Conservation (phyloP, 64 coral and sea anemone species). For the Pocillopora verrucosa region DNA sequence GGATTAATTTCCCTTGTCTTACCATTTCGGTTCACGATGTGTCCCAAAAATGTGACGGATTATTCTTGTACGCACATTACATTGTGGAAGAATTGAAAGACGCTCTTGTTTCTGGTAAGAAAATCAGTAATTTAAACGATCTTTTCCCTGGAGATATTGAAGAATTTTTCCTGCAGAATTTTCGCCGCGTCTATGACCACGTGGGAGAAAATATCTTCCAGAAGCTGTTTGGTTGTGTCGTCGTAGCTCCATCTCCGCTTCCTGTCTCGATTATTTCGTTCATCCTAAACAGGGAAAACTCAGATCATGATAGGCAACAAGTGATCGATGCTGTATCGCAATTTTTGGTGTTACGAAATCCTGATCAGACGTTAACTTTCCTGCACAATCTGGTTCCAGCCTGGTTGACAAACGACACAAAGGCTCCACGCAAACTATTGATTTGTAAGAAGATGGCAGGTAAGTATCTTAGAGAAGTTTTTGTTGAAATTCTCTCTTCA, state of each 20-base stretch:
- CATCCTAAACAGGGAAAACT: not conserved
- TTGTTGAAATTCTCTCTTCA: not conserved
- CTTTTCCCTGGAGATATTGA: not conserved
- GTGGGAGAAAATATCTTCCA: not conserved
- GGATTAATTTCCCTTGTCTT: no score
- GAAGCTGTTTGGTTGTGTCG: not conserved
- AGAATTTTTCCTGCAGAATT: not conserved
- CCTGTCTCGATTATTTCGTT: not conserved
- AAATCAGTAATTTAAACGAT: not conserved
- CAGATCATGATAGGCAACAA: not conserved
- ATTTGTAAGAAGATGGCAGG: not conserved
- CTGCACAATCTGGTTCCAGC: not conserved
- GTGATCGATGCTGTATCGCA: constrained; percentile 1
- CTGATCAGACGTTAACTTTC: not conserved
- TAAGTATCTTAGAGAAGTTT: not conserved
- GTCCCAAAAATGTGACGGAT: constrained; percentile 18
- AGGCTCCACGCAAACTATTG: not conserved
- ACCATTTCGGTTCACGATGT: no score
- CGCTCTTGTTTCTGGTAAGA: not conserved
- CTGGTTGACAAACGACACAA: not conserved
- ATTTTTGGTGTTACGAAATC: not conserved
- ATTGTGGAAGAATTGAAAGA: not conserved
- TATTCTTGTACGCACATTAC: constrained; percentile 32
- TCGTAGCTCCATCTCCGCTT: not conserved
- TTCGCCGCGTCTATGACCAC: not conserved